Conservation (phyloP, 2,797 vertebrate genomes). For the Eutrigla gurnardus region DNA sequence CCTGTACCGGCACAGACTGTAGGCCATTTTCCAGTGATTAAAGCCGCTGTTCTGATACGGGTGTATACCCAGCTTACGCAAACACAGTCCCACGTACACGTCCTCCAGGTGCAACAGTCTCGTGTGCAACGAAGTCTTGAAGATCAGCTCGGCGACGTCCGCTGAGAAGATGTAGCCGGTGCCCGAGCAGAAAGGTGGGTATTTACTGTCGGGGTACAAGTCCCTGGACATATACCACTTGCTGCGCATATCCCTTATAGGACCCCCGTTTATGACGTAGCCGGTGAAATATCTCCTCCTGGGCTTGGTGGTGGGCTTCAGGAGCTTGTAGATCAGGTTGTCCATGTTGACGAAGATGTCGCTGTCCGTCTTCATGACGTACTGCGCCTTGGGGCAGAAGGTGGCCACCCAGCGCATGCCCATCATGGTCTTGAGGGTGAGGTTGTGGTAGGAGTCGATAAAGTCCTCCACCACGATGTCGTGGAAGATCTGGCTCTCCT, state of each 20-base stretch:
- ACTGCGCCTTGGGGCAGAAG: constrained; percentile 95
- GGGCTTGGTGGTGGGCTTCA: constrained; percentile 95
- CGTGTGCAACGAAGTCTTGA: constrained; percentile 96
- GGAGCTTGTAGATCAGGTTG: constrained; percentile 96
- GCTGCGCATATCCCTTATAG: constrained; percentile 96
- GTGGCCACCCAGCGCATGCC: constrained; percentile 97
- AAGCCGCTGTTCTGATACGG: constrained; percentile 99
- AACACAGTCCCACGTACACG: constrained; percentile 96
- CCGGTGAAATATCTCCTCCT: constrained; percentile 96
- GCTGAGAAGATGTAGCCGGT: constrained; percentile 97
- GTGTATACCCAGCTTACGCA: constrained; percentile 96
- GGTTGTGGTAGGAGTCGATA: constrained; percentile 97
- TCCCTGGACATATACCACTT: constrained; percentile 99
- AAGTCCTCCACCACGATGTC: constrained; percentile 98
- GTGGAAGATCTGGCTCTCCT: constrained; percentile 98
- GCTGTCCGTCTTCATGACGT: constrained; percentile 98
- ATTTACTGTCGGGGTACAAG: constrained; percentile 96
- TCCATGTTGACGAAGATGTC: constrained; percentile 99
- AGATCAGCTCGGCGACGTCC: constrained; percentile 96
- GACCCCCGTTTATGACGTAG: constrained; percentile 96
- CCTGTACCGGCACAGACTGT: constrained; percentile 96
- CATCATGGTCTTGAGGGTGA: constrained; percentile 97
- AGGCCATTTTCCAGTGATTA: constrained; percentile 99
- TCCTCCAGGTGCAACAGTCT: constrained; percentile 97
- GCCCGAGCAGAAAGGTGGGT: constrained; percentile 97